Percentiles rank a stretch among this genome's conserved stretches.
Evolutionary conservation across 2,797 vertebrate species (phyloP).

Genomic region (Harpagifer antarcticus): DNA sequence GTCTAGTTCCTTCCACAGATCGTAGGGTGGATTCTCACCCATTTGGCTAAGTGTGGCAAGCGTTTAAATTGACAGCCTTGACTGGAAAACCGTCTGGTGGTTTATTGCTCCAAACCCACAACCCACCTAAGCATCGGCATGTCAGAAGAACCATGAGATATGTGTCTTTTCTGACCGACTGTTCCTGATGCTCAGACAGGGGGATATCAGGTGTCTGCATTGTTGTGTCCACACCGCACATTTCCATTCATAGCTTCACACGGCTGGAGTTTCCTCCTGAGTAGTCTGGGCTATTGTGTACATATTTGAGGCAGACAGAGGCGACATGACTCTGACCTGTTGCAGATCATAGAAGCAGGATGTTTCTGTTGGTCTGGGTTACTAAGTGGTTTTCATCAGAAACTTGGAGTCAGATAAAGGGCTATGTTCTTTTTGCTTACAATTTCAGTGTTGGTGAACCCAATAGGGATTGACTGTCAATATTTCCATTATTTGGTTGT

Average conservation of each 20-base stretch:
- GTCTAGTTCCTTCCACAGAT: conserved; percentile 46
- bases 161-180: not conserved
- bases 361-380: not conserved
- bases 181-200: not conserved
- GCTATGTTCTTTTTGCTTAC: not conserved
- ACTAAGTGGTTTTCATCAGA: not conserved
- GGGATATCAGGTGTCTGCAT: conserved; percentile 43
- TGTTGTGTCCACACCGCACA: conserved; percentile 19
- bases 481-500: no score
- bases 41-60: conserved; percentile 18
- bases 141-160: not conserved
- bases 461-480: not conserved
- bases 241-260: conserved; percentile 35
- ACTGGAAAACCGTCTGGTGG: conserved; percentile 49
- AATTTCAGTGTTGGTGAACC: not conserved
- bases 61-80: conserved; percentile 49
- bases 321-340: conserved; percentile 33
- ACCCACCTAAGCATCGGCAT: conserved; percentile 24
- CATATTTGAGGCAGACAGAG: conserved; percentile 15
- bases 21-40: conserved; percentile 19
- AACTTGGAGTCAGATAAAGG: not conserved
- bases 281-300: conserved; percentile 15
- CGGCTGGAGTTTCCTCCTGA: conserved; percentile 31
- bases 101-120: conserved; percentile 32
- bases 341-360: conserved; percentile 26